Percentiles rank a stretch among this genome's conserved stretches.
Conservation (phyloP, 2,888 invertebrate species). For the Psylliodes chrysocephalus region DNA sequence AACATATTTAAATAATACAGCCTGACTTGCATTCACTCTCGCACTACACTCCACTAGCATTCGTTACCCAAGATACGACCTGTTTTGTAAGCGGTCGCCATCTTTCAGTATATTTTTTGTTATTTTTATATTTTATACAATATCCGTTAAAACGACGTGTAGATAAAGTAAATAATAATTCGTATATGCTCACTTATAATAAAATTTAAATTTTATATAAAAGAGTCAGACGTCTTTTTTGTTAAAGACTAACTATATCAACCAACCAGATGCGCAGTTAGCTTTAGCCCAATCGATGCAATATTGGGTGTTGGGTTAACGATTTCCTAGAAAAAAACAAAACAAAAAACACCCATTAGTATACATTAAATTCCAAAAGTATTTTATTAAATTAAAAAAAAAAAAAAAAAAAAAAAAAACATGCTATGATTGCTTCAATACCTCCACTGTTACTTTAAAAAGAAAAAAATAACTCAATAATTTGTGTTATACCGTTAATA, state of each 20-base stretch:
- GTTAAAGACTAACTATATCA: slow-evolving; percentile 44
- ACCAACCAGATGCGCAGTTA: slow-evolving; percentile 54
- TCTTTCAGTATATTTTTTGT: slow-evolving; percentile 38
- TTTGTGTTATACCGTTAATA: neutral
- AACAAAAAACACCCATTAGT: slow-evolving; percentile 43
- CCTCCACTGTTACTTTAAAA: neutral
- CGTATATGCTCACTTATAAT: slow-evolving; percentile 57
- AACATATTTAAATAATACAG: slow-evolving; percentile 60
- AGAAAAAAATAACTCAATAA: neutral
- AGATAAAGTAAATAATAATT: slow-evolving; percentile 56
- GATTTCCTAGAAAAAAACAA: slow-evolving; percentile 63
- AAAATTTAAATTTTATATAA: slow-evolving; percentile 55
- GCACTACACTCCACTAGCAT: slow-evolving; percentile 44
- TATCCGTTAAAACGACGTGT: slow-evolving; percentile 53
- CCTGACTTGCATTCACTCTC: slow-evolving; percentile 61
- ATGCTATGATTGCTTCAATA: neutral
- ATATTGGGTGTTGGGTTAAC: slow-evolving; percentile 58
- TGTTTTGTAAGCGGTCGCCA: slow-evolving; percentile 50
- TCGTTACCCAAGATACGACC: slow-evolving; percentile 44
- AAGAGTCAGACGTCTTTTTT: slow-evolving; percentile 50
- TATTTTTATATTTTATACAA: slow-evolving; percentile 53
- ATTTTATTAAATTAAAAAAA: neutral
- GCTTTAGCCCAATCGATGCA: slow-evolving; percentile 57
- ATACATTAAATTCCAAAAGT: neutral
- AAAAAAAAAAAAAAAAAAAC: neutral